A percentile compares a stretch with the other conserved stretches of the same genome.
Evolutionary conservation across 2,113 vertebrate genomes (phyloP).

Genomic region (Aphyosemion australe): DNA sequence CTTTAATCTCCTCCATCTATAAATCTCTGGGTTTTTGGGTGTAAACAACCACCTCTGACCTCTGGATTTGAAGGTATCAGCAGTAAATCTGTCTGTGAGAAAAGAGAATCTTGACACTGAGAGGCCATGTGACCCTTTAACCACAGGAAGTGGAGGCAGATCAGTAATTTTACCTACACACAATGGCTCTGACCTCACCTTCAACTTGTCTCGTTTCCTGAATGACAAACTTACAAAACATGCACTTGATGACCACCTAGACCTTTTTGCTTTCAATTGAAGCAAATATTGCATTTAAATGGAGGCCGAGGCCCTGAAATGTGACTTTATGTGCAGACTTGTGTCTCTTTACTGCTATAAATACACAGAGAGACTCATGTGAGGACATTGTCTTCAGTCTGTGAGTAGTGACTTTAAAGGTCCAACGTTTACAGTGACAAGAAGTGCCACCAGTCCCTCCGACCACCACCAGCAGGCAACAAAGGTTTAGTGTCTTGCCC

Average conservation of each 20-base stretch:
- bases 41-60: slow-evolving; percentile 20
- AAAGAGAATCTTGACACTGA: slow-evolving; percentile 18
- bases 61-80: slow-evolving; percentile 15
- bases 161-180: slow-evolving; percentile 8
- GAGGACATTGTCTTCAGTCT: background rate
- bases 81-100: slow-evolving; percentile 22
- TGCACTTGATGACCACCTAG: slow-evolving; percentile 8
- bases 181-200: slow-evolving; percentile 38
- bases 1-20: slow-evolving; percentile 12
- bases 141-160: slow-evolving; percentile 5
- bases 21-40: slow-evolving; percentile 17
- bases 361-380: background rate
- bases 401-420: too few species aligned
- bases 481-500: too few species aligned
- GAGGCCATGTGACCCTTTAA: slow-evolving; percentile 24
- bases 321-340: slow-evolving; percentile 15
- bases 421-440: too few species aligned
- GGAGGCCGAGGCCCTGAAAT: slow-evolving; percentile 3
- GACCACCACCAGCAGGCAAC: too few species aligned
- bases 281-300: slow-evolving; percentile 5
- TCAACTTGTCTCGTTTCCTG: slow-evolving; percentile 48
- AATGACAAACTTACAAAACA: slow-evolving; percentile 27
- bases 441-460: too few species aligned
- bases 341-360: slow-evolving; percentile 22
- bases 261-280: background rate